Evolutionary conservation across 2,888 invertebrate genomes (phyloP).

Genomic region (Auanema sp.): DNA sequence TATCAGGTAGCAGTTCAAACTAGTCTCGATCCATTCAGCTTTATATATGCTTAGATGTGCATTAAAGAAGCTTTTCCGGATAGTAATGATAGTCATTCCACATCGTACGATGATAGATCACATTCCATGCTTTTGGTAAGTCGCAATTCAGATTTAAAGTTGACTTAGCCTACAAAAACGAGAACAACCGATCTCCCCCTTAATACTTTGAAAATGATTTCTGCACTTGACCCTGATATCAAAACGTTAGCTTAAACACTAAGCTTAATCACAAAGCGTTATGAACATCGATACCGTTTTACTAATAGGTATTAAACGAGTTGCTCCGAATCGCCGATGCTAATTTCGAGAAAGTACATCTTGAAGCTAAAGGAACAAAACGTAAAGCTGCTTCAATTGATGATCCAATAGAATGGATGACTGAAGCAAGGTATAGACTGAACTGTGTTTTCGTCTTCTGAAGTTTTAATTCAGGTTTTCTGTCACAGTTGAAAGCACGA

Average conservation of each 20-base stretch:
- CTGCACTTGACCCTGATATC: not conserved
- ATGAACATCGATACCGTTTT: slow-evolving; percentile 90
- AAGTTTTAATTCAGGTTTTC: slow-evolving; percentile 23
- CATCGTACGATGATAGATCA: slow-evolving; percentile 78
- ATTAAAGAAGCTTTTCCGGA: slow-evolving; percentile 13
- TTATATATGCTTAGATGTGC: slow-evolving; percentile 13
- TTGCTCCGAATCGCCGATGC: slow-evolving; percentile 72
- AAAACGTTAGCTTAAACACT: not conserved
- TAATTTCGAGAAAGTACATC: slow-evolving; percentile 45
- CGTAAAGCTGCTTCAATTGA: slow-evolving; percentile 20
- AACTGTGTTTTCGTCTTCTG: not conserved
- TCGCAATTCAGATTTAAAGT: too few relatives aligned
- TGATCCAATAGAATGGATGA: slow-evolving; percentile 52
- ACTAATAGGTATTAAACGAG: slow-evolving; percentile 75
- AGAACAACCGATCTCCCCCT: not conserved
- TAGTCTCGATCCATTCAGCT: not conserved
- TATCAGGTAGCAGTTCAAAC: slow-evolving; percentile 66
- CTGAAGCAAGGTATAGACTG: slow-evolving; percentile 22
- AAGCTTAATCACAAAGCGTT: not conserved
- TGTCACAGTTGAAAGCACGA: slow-evolving; percentile 81
- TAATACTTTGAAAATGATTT: not conserved
- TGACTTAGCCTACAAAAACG: too few relatives aligned
- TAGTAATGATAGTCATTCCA: too few relatives aligned
- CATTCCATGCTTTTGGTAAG: slow-evolving; percentile 85
- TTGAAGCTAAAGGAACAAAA: slow-evolving; percentile 23